Evolutionary conservation across 2,113 vertebrate species (phyloP), one percentile per base, ranked within the genome.

Genomic region (Tautogolabrus adspersus): DNA sequence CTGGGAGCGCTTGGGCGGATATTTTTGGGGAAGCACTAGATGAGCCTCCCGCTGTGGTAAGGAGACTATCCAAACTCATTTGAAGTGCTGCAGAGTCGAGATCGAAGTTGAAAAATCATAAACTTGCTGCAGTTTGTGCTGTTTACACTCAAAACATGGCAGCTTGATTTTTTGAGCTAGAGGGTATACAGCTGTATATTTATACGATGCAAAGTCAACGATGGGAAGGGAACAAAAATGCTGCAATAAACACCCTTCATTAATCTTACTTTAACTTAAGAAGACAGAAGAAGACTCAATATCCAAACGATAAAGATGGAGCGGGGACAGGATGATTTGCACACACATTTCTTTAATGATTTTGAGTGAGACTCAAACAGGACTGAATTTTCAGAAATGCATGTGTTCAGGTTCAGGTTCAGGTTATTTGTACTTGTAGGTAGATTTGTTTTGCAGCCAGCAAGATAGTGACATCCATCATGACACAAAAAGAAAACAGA

Each of bases 1-100:
- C 83, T 70, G 11, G 19, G 19, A 77, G 78, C 60, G 6, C 15
- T 78, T 34, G 44, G 72, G 80, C 63, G 75, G 81, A 80, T 86
- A 87, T 86, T 67, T 75, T 77, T 46, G 62, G 80, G 38, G 26
- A 64, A 52, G 68, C 62, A 18, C 46, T 54, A 64, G 71, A 78
- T 79, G 59, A 70, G 55, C 16, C 77, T 66, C 54, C 59, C 0
- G 19, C 69, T 71, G 87, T 74, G 65, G 79, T 67, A 75, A 70
- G 22, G 46, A 78, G 70, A 85, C 69, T 70, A 55, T 40, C 52
- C 30, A 74, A 85, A 51, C 13, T 22, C 8, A 52, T 85, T 75
- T 77, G 78, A 88, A 81, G 71, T 49, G 1, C 9, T 42, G 42
- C 34, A 58, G 37, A 44, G 74, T 68, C 51, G 30, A 74, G 75